Conservation (phyloP, 2,888 invertebrate genomes). For the Phoenoteleia sp. region DNA sequence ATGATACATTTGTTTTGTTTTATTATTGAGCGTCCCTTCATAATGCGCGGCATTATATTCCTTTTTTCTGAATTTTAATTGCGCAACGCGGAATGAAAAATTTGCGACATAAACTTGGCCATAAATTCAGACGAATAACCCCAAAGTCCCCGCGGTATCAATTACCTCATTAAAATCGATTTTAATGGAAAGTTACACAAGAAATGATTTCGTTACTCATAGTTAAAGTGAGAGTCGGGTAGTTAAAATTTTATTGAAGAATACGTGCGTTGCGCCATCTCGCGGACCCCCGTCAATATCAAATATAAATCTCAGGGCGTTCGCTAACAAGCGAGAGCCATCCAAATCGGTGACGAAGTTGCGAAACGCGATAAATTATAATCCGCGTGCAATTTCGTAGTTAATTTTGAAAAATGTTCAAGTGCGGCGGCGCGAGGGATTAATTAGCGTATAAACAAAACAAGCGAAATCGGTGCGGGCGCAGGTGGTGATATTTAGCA, state of each 20-base stretch:
- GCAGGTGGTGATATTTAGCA: conserved; percentile 55
- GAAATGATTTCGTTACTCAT: conserved; percentile 22
- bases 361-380: not conserved
- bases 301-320: not conserved
- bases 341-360: not conserved
- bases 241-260: conserved; percentile 13
- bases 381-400: not conserved
- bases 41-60: not conserved
- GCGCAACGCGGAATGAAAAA: conserved; percentile 32
- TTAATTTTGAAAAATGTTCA: not conserved
- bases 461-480: conserved; percentile 55
- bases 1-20: conserved; percentile 51
- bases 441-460: conserved; percentile 58
- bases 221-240: not conserved
- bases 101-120: conserved; percentile 29
- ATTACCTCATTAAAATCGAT: conserved; percentile 42
- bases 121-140: conserved; percentile 43
- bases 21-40: conserved; percentile 18
- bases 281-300: not conserved
- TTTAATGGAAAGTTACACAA: conserved; percentile 38
- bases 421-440: conserved; percentile 6
- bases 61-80: conserved; percentile 45
- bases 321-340: not conserved
- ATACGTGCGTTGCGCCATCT: not conserved
- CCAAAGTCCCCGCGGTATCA: conserved; percentile 27